A percentile compares a stretch with the other conserved stretches of the same genome.
phyloP scores from a whole-genome alignment of 1,140 invertebrate species.

The Euura saliciscinereae region DNA sequence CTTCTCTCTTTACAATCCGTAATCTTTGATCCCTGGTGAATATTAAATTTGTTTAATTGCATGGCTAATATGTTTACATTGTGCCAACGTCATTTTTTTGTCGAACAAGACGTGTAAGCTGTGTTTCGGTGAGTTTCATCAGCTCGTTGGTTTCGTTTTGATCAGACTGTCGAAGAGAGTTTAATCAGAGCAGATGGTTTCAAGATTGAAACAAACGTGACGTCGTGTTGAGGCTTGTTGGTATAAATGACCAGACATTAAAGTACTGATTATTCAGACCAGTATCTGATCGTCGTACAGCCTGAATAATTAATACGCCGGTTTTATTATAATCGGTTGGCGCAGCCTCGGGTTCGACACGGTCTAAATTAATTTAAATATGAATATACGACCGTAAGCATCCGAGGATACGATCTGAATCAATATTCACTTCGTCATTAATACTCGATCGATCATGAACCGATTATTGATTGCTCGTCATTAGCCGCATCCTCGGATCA shows the following conservation, averaged over 20 bases:
- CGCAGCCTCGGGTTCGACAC: neutral
- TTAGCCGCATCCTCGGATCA: slow-evolving; percentile 17
- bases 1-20: neutral
- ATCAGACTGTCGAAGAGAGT: no score
- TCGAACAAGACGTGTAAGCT: no score
- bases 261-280: neutral
- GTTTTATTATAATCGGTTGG: neutral
- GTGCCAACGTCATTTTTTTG: neutral
- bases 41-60: slow-evolving; percentile 6
- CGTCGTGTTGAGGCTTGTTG: no score
- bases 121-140: no score
- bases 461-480: slow-evolving; percentile 30
- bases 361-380: slow-evolving; percentile 14
- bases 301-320: neutral
- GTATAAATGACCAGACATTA: neutral
- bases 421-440: slow-evolving; percentile 39
- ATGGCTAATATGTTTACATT: slow-evolving; percentile 5
- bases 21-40: neutral
- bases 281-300: neutral
- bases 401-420: slow-evolving; percentile 43
- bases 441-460: slow-evolving; percentile 49
- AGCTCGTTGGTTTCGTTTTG: no score
- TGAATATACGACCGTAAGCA: slow-evolving; percentile 17
- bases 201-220: no score
- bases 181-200: no score